phyloP scores from a whole-genome alignment of 2,113 vertebrate genomes.

The Mola mola region DNA sequence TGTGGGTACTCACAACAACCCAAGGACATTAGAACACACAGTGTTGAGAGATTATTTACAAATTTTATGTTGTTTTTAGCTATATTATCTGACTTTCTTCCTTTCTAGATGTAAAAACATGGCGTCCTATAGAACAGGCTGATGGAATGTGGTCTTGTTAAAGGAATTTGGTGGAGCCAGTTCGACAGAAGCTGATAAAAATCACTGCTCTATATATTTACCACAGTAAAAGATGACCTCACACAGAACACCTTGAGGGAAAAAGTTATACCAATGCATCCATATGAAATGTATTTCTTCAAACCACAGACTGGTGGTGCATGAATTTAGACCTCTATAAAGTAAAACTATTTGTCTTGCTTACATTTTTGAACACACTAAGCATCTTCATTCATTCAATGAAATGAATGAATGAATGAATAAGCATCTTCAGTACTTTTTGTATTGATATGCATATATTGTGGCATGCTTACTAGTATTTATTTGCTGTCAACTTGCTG shows the following conservation, averaged over 20 bases:
- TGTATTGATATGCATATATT: too few species aligned
- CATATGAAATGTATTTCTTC: background rate
- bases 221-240: slow-evolving; percentile 50
- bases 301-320: slow-evolving; percentile 4
- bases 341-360: too few species aligned
- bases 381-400: background rate
- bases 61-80: slow-evolving; percentile 12
- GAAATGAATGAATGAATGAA: background rate
- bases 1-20: slow-evolving; percentile 42
- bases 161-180: slow-evolving; percentile 56
- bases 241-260: slow-evolving; percentile 14
- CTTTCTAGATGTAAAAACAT: slow-evolving; percentile 10
- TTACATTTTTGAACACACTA: too few species aligned
- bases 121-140: slow-evolving; percentile 15
- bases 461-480: too few species aligned
- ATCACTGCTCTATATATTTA: slow-evolving; percentile 27
- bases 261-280: background rate
- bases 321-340: too few species aligned
- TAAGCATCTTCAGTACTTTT: too few species aligned
- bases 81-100: slow-evolving; percentile 3
- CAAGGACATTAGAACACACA: slow-evolving; percentile 49
- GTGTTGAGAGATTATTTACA: slow-evolving; percentile 20
- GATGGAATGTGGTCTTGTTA: slow-evolving; percentile 24
- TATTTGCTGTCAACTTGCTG: too few species aligned
- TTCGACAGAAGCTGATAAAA: slow-evolving; percentile 36